Conservation (phyloP, 2,888 invertebrate species). For the Andrena bucephala region DNA sequence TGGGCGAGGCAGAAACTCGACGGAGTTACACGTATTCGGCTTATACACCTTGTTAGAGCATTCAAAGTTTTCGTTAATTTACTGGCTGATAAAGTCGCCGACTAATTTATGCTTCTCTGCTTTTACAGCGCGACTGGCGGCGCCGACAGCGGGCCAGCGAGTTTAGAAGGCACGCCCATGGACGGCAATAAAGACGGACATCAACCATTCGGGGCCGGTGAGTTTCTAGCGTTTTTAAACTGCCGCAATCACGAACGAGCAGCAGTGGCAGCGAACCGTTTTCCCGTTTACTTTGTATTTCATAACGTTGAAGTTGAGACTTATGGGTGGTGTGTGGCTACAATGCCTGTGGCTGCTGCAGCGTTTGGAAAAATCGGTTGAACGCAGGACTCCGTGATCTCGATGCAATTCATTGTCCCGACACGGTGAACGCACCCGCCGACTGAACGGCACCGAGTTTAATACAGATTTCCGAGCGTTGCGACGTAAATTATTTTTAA, state of each 20-base stretch:
- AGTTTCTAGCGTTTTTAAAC: constrained; percentile 76
- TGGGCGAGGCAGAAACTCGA: neutral
- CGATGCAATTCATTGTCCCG: neutral
- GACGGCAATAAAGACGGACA: constrained; percentile 91
- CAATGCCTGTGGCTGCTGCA: too few relatives aligned
- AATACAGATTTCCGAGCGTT: neutral
- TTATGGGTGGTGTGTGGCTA: neutral
- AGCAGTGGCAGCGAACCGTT: too few relatives aligned
- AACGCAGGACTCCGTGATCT: neutral
- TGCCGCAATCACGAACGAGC: neutral
- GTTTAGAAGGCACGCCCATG: constrained; percentile 91
- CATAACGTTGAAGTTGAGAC: neutral
- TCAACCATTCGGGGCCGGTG: constrained; percentile 89
- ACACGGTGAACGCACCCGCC: neutral
- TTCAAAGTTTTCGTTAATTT: neutral
- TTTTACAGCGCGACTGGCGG: constrained; percentile 93
- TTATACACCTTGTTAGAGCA: neutral
- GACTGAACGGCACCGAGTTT: neutral
- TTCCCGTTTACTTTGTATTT: neutral
- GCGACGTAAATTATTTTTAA: constrained; percentile 36
- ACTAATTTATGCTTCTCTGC: neutral
- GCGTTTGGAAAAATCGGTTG: neutral
- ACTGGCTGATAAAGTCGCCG: neutral
- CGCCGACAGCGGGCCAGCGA: constrained; percentile 94
- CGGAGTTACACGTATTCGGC: neutral